Evolutionary conservation across 2,888 invertebrate species (phyloP).

Genomic region (Tanytarsus gracilentus): DNA sequence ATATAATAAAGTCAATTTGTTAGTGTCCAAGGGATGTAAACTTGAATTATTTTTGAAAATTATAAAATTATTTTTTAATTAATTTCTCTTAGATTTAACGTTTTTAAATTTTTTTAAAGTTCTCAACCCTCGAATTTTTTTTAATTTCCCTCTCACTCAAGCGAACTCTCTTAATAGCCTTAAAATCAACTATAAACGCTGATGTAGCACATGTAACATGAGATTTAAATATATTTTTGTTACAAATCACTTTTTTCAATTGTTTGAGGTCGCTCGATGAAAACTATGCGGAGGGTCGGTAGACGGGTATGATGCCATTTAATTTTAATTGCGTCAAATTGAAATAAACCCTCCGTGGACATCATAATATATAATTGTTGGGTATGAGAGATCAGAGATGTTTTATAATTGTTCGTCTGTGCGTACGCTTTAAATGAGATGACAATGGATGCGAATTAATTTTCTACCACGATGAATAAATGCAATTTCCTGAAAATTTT

Average conservation of each 20-base stretch:
- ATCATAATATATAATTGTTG: not conserved
- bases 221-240: not conserved
- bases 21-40: no score
- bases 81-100: no score
- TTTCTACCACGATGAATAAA: not conserved
- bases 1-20: no score
- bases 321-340: not conserved
- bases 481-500: conserved; percentile 5
- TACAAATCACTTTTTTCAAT: not conserved
- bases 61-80: not conserved
- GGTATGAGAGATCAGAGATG: not conserved
- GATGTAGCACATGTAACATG: conserved; percentile 9
- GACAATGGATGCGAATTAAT: not conserved
- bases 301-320: not conserved
- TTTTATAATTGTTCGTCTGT: no score
- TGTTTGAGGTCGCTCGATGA: conserved; percentile 9
- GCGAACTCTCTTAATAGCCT: no score
- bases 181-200: no score
- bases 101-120: no score
- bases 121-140: no score
- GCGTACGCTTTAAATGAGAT: no score
- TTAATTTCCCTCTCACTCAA: no score
- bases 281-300: not conserved
- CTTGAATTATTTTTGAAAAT: not conserved
- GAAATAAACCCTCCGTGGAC: not conserved